Percentiles rank a stretch among this genome's conserved stretches.
Conservation (phyloP, 1,140 invertebrate genomes). For the Solenopsis invicta region DNA sequence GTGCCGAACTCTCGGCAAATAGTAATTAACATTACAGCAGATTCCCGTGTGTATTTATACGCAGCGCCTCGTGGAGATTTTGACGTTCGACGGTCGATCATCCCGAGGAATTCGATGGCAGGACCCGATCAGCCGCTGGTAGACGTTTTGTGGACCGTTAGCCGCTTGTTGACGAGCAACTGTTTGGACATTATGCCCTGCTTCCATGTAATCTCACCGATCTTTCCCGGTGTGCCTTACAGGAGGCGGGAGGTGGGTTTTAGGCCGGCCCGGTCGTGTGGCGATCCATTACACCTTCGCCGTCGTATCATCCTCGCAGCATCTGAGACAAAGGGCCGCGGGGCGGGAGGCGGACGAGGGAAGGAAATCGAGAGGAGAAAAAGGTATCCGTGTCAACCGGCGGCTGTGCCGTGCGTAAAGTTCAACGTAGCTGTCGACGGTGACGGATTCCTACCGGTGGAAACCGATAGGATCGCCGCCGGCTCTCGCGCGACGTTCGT, state of each 20-base stretch:
- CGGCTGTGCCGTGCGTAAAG: constrained; percentile 55
- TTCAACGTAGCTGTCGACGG: constrained; percentile 71
- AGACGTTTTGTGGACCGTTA: constrained; percentile 76
- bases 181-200: constrained; percentile 81
- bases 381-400: constrained; percentile 69
- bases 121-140: constrained; percentile 65
- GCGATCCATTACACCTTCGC: constrained; percentile 82
- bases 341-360: constrained; percentile 25
- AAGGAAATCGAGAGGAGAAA: constrained; percentile 37
- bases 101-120: constrained; percentile 75
- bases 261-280: constrained; percentile 74
- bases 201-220: constrained; percentile 83
- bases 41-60: background rate
- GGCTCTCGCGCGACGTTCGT: constrained; percentile 40
- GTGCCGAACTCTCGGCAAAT: background rate
- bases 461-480: constrained; percentile 69
- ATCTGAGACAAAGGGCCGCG: constrained; percentile 80
- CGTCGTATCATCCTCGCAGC: constrained; percentile 76
- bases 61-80: constrained; percentile 62
- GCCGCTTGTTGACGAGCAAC: constrained; percentile 80
- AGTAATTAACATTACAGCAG: background rate
- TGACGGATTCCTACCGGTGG: constrained; percentile 76
- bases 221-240: constrained; percentile 73
- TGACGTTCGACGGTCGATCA: constrained; percentile 43
- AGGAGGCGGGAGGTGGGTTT: constrained; percentile 50